Evolutionary conservation across 2,113 vertebrate species (phyloP), one percentile per base, ranked within the genome.

Genomic region (Geothlypis trichas): DNA sequence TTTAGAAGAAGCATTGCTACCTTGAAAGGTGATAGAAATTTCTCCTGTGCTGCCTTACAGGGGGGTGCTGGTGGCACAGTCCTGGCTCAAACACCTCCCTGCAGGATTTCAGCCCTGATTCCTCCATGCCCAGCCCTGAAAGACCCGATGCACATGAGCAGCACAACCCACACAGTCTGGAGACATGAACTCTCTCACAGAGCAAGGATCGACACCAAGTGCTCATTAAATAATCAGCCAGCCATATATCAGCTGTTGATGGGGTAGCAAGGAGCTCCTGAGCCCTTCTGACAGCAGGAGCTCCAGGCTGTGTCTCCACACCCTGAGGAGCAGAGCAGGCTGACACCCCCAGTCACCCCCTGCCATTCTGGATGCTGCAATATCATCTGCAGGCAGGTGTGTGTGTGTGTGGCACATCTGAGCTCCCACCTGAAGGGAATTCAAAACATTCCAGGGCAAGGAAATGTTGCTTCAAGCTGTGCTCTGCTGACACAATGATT

Each of bases 401-500:
- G 2, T 19, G 39, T 26, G 39, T 31, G n/a, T 23, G 65, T 13
- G 47, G 83, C 65, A 61, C 94, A 39, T 42, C 83, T 35, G 27
- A 83, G 59, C 67, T 92, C 82, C 76, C 68, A 92, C 69, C 72
- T 74, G 75, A 89, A 67, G 85, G 51, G 75, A 89, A 92, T 84
- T 59, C 2, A 3, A 94, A 95, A 66, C 63, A 68, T 88, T 77
- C 67, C 42, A 80, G 72, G 27, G 44, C 72, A 26, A 27, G 55
- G 67, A 84, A 86, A 42, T 49, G 30, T 65, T 1, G 1, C 85
- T 85, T 72, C 91, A 79, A 93, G 91, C 85, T 93, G 82, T 83
- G 79, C 55, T 85, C 55, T 71, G 84, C 85, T 91, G 95, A 91
- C 84, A 93, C 6, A 4, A 61, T 78, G 73, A 93, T 91, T 82